phyloP scores from a whole-genome alignment of 2,797 vertebrate genomes.

The Coilia nasus region DNA sequence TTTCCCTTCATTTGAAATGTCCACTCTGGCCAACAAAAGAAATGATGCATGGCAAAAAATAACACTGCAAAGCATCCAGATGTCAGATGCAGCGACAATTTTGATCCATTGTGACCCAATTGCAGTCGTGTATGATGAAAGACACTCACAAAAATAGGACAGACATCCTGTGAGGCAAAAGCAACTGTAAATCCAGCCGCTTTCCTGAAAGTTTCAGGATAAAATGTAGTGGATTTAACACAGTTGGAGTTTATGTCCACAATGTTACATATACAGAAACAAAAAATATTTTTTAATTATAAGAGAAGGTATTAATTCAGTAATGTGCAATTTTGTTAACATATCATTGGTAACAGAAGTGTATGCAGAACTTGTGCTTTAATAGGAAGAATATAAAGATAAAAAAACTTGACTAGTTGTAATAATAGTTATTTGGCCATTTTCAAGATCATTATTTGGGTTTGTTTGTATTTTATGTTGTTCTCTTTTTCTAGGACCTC shows the following conservation, averaged over 20 bases:
- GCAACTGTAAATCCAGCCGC: constrained; percentile 46
- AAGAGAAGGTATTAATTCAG: neutral
- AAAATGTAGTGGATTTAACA: neutral
- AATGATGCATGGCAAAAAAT: constrained; percentile 40
- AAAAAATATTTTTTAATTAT: no score
- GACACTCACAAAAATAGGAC: constrained; percentile 68
- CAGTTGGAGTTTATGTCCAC: neutral
- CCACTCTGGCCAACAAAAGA: constrained; percentile 37
- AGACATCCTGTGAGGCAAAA: constrained; percentile 52
- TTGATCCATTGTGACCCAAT: constrained; percentile 73
- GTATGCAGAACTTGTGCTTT: neutral
- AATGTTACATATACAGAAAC: no score
- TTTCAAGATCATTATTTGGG: neutral
- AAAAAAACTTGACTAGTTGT: neutral
- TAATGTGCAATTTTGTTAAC: neutral
- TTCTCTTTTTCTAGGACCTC: constrained; percentile 78
- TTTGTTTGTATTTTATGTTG: constrained; percentile 14
- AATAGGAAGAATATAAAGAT: neutral
- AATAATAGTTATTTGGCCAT: neutral
- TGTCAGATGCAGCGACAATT: constrained; percentile 52
- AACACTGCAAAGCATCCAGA: constrained; percentile 55
- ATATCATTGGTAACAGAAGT: neutral
- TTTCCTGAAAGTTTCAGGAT: constrained; percentile 18
- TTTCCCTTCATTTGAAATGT: constrained; percentile 28
- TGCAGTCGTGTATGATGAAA: constrained; percentile 57